Base-by-base conservation (phyloP, 1,140 invertebrate genomes). In the Heliothis virescens region DNA sequence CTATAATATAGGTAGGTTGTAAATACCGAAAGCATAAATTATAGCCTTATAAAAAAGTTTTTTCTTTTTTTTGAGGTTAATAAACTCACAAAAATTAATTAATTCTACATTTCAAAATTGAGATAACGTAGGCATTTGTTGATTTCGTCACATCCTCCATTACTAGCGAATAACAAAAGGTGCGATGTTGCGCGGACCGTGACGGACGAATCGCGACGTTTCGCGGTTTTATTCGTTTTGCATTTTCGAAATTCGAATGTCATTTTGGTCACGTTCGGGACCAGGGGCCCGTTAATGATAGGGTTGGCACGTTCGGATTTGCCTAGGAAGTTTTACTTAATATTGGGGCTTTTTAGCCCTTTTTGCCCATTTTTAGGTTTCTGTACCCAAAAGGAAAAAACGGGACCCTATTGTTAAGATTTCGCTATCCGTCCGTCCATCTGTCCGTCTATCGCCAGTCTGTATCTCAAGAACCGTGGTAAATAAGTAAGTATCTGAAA, bases 91-190 rank as follows among this genome's bases (percentile, higher is more conserved):
- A 13, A 21, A 12, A 52, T 69, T 52, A 81, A 10, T 57, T 52
- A 75, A 67, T 69, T 77, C 67, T 29, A 41, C 62, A 48, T 48
- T 16, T 48, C 41, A 65, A 65, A 65, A 74, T 3, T 53, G 63
- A 67, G 62, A 80, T 74, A 26, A 55, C 16, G 50, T 62, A 47
- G 26, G 62, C 29, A 21, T 59, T 47, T 57, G 76, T n/a, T 65
- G 21, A 57, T 85, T 79, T 83, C 82, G 83, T 85, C 82, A 85
- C 74, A 83, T 82, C 74, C 79, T 78, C 41, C 62, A 62, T 18
- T 21, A 41, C n/a, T 9, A 47, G 18, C 47, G 59, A 52, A 18
- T 9, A 63, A 65, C 74, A 65, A 76, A 65, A 75, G 57, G 55
- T 16, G 18, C 59, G 60, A 76, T 63, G 73, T 63, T 48, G 48